Evolutionary conservation across 2,113 vertebrate genomes (phyloP).

Genomic region (Ctenodactylus gundi): DNA sequence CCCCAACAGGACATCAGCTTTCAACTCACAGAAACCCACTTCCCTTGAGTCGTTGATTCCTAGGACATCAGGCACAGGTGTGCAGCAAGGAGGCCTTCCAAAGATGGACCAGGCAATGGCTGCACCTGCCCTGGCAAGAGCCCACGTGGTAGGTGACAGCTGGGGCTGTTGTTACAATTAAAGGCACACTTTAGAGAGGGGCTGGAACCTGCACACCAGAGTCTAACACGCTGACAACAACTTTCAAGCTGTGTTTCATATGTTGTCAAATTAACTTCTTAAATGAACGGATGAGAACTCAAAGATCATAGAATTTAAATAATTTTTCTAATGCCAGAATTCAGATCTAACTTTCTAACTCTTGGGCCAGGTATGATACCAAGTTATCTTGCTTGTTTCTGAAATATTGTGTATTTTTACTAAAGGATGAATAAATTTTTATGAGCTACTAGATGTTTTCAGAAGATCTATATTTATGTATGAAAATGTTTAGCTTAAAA

Average conservation of each 20-base stretch:
- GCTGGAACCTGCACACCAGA: no score
- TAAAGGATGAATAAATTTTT: not conserved
- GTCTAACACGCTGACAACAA: not conserved
- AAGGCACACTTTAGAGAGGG: not conserved
- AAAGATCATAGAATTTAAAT: not conserved
- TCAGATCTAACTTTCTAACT: not conserved
- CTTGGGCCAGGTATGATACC: not conserved
- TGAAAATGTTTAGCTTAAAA: not conserved
- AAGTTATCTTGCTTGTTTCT: not conserved
- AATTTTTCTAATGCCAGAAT: not conserved
- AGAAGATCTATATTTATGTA: not conserved
- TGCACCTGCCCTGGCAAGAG: accelerated
- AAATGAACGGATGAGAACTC: not conserved
- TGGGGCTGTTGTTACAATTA: not conserved
- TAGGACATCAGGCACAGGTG: not conserved
- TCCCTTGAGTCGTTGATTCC: not conserved
- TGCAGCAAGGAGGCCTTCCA: not conserved
- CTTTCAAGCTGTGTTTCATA: not conserved
- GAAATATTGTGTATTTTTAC: not conserved
- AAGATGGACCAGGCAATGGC: not conserved
- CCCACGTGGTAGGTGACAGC: not conserved
- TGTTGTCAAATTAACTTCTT: not conserved
- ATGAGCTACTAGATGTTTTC: not conserved
- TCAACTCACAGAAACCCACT: not conserved
- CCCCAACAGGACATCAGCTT: not conserved